These are phyloP conservation scores for Eulemur rufifrons DNA, from an alignment of 2,113 vertebrate genomes.

Conservation along the genomic window DNA sequence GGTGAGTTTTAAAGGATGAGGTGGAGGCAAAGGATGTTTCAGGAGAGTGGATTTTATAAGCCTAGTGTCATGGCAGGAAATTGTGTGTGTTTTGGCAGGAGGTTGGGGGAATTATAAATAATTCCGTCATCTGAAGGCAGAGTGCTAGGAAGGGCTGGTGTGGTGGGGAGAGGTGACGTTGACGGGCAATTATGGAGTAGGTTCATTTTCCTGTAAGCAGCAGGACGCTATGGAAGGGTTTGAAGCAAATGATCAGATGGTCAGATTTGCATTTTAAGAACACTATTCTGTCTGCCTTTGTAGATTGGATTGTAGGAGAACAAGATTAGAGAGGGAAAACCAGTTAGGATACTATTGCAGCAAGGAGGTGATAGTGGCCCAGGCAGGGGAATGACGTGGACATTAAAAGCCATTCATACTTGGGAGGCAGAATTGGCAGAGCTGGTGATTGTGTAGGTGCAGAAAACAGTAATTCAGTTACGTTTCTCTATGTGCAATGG, in stretches of 20 bases:
- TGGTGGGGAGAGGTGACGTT: background rate
- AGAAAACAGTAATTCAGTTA: background rate
- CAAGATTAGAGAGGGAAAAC: background rate
- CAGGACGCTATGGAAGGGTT: background rate
- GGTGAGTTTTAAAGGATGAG: background rate
- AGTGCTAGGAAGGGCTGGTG: background rate
- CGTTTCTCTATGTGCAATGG: rapidly evolving
- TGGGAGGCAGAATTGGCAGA: background rate
- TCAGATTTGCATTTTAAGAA: background rate
- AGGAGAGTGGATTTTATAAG: background rate
- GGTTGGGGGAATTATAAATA: background rate
- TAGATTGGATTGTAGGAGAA: background rate
- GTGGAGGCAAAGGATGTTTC: background rate
- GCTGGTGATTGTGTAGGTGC: background rate
- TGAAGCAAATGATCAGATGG: background rate
- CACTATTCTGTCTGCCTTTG: background rate
- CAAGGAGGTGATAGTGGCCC: background rate
- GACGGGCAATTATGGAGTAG: background rate
- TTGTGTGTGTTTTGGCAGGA: background rate
- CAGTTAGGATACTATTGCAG: background rate
- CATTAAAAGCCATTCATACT: background rate
- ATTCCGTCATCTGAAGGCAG: background rate
- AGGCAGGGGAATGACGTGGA: background rate
- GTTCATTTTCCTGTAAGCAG: background rate
- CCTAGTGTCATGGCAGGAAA: background rate